These are phyloP conservation scores for Coreoperca whiteheadi DNA, from an alignment of 2,113 vertebrate species.

Conservation along the genomic window DNA sequence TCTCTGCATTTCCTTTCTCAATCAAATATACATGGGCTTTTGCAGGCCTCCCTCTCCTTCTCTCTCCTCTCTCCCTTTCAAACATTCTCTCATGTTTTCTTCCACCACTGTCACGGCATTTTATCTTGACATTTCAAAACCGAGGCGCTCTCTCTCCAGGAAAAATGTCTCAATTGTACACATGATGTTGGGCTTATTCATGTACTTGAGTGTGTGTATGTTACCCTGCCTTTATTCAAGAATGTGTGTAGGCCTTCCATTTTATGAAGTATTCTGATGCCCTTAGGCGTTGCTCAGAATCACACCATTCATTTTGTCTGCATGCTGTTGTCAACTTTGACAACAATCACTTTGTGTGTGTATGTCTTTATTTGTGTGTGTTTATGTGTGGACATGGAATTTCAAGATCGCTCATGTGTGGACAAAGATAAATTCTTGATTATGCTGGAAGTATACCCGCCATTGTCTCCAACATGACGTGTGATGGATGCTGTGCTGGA, in stretches of 20 bases:
- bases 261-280: slow-evolving; percentile 52
- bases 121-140: slow-evolving; percentile 78
- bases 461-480: slow-evolving; percentile 63
- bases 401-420: slow-evolving; percentile 32
- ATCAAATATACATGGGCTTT: slow-evolving; percentile 67
- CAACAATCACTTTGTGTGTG: slow-evolving; percentile 47
- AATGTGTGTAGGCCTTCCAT: slow-evolving; percentile 61
- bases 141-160: slow-evolving; percentile 35
- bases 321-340: slow-evolving; percentile 48
- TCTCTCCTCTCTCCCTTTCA: slow-evolving; percentile 33
- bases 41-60: slow-evolving; percentile 13
- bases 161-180: slow-evolving; percentile 76
- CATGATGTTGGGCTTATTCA: slow-evolving; percentile 55
- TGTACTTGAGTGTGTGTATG: slow-evolving; percentile 27
- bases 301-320: slow-evolving; percentile 65
- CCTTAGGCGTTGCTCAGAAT: slow-evolving; percentile 54
- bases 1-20: slow-evolving; percentile 68
- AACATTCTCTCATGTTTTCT: slow-evolving; percentile 64
- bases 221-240: slow-evolving; percentile 40
- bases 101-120: slow-evolving; percentile 63
- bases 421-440: slow-evolving; percentile 75
- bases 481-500: slow-evolving; percentile 57
- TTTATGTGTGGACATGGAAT: slow-evolving; percentile 34
- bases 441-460: slow-evolving; percentile 43
- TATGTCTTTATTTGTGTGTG: slow-evolving; percentile 4